phyloP scores from a whole-genome alignment of 2,113 vertebrate genomes.

The Thunnus maccoyii region DNA sequence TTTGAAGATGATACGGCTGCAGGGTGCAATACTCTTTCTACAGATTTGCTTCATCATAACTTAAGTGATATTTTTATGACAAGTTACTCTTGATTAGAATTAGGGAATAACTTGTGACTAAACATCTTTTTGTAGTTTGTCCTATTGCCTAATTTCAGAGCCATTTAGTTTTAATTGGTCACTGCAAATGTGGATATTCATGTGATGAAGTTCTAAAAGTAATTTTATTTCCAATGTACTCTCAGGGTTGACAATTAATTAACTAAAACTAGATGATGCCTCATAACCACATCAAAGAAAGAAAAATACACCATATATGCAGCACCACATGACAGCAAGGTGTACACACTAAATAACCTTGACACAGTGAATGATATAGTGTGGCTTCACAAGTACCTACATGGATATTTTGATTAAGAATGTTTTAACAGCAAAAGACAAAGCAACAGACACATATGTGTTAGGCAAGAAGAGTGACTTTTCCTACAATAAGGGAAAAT shows the following conservation, averaged over 20 bases:
- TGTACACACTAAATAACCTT: not conserved
- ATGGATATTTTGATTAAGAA: not conserved
- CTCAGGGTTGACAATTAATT: conserved; percentile 6
- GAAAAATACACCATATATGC: not conserved
- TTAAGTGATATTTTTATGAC: not conserved
- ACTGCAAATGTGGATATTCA: conserved; percentile 6
- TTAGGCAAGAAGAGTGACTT: not conserved
- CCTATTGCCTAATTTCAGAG: not conserved
- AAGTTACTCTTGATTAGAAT: conserved; percentile 16
- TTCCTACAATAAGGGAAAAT: not conserved
- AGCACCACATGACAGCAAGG: not conserved
- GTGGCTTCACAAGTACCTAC: not conserved
- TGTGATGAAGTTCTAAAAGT: not conserved
- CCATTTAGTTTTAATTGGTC: conserved; percentile 5
- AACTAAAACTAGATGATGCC: not conserved
- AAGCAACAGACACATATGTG: not conserved
- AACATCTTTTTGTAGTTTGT: not conserved
- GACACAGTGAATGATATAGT: not conserved
- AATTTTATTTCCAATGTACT: conserved; percentile 2
- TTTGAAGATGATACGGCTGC: not conserved
- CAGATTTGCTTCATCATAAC: not conserved
- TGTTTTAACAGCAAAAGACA: not conserved
- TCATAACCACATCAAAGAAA: not conserved
- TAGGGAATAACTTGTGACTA: not conserved
- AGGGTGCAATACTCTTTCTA: not conserved